Evolutionary conservation across 2,888 invertebrate genomes (phyloP).

Genomic region (Macaria liturata): DNA sequence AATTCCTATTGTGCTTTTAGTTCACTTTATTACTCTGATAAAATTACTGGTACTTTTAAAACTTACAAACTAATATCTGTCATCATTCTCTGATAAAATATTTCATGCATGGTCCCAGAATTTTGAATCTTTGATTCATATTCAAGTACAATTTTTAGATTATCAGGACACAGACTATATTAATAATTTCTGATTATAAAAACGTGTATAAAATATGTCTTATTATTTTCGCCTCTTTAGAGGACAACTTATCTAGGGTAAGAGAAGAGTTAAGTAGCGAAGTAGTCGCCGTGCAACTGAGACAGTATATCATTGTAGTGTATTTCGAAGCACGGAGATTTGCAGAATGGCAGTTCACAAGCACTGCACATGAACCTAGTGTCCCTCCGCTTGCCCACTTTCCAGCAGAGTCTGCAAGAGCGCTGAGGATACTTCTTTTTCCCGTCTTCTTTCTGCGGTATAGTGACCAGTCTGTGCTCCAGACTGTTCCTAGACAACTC

Average conservation of each 20-base stretch:
- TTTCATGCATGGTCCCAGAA: conserved; percentile 49
- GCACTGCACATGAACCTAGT: conserved; percentile 79
- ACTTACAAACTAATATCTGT: conserved; percentile 31
- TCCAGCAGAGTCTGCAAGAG: conserved; percentile 79
- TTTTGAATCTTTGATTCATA: conserved; percentile 58
- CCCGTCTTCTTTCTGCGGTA: conserved; percentile 81
- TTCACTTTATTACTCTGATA: conserved; percentile 45
- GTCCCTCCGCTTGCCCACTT: conserved; percentile 74
- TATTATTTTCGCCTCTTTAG: conserved; percentile 44
- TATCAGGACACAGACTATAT: conserved; percentile 29
- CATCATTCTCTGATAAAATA: conserved; percentile 27
- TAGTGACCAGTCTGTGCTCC: conserved; percentile 75
- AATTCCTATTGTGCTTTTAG: conserved; percentile 64
- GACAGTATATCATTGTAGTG: conserved; percentile 74
- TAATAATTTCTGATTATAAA: conserved; percentile 21
- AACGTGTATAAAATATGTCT: conserved; percentile 41
- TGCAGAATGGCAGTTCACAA: conserved; percentile 78
- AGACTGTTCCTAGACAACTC: conserved; percentile 58
- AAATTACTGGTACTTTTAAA: conserved; percentile 37
- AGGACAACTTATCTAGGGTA: conserved; percentile 34
- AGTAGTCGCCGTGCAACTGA: conserved; percentile 74
- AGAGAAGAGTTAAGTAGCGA: conserved; percentile 59
- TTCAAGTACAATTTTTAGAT: conserved; percentile 32
- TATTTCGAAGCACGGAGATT: conserved; percentile 77
- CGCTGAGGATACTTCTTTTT: conserved; percentile 81